Percentiles rank a stretch among this genome's conserved stretches.
These are phyloP conservation scores for Nothocercus julius DNA, from an alignment of 2,113 vertebrate species.

Conservation along the genomic window DNA sequence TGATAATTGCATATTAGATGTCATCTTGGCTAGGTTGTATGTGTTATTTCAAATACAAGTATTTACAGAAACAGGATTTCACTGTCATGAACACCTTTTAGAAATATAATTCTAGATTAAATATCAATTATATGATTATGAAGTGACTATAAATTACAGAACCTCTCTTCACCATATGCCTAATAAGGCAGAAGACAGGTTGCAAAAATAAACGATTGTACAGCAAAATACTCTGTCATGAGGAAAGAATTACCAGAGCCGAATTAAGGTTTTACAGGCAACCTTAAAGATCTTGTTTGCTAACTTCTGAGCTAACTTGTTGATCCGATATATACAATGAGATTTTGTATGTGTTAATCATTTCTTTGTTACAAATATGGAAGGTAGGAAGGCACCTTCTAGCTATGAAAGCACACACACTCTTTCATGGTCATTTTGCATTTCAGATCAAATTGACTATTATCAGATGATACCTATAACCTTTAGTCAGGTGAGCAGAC, in stretches of 20 bases:
- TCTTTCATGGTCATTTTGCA: not conserved
- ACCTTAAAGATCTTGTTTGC: not conserved
- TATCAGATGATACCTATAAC: not conserved
- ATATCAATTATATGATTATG: not conserved
- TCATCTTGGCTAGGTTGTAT: not conserved
- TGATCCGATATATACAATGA: not conserved
- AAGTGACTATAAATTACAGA: not conserved
- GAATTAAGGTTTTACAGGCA: not conserved
- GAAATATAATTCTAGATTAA: not conserved
- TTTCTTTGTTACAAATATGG: not conserved
- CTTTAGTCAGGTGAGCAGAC: not conserved
- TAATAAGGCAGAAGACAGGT: not conserved
- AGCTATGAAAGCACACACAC: not conserved
- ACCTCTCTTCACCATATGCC: not conserved
- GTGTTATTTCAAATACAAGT: not conserved
- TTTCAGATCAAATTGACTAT: not conserved
- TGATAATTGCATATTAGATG: not conserved
- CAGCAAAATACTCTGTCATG: not conserved
- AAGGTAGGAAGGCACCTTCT: not conserved
- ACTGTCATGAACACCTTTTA: not conserved
- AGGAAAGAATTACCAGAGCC: not conserved
- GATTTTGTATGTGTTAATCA: not conserved
- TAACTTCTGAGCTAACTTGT: not conserved
- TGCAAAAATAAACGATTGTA: not conserved
- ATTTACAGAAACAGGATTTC: not conserved